Evolutionary conservation across 2,797 vertebrate genomes (phyloP), one percentile per base, ranked within the genome.

Genomic region (Sebastes elongatus): DNA sequence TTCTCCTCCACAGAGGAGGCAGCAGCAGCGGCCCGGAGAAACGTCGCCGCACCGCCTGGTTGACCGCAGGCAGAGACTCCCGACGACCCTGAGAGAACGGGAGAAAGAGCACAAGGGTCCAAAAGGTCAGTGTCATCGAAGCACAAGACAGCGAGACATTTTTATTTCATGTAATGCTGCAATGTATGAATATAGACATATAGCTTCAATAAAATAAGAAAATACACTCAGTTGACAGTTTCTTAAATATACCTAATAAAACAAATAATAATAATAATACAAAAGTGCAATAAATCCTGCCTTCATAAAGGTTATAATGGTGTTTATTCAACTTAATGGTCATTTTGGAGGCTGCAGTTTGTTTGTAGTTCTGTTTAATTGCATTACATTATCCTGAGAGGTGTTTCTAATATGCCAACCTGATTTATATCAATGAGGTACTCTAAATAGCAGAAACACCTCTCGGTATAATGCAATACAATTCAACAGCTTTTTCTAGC

Each of bases 11-110:
- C 56, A 97, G 67, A 0, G 95, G 94, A 0, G 97, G 97, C 32
- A 97, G 93, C 74, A 95, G 11, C 6, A 96, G 81, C 0, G 94
- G 94, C 20, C 97, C 97, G 0, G 97, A 98, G 85, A 96, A 97
- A 30, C 96, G 93, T 9, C 97, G 94, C 23, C 94, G 90, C 64
- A 97, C 91, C 5, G 88, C 93, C 53, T 92, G 90, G 18, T 92
- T 82, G 23, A 75, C 35, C 2, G 56, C 80, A 14, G 82, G 72
- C 5, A 89, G 74, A 0, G 93, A 91, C 28, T 95, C 95, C 61
- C 91, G 79, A 25, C 80, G 93, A 78, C 75, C 74, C 97, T 97
- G 92, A 70, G 22, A 65, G 22, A 53, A 30, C 25, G 7, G 4
- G 6, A 52, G 63, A 33, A 18, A 25, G 11, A 72, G 27, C 7